Conservation (phyloP, 2,113 vertebrate genomes). For the Cettia cetti region DNA sequence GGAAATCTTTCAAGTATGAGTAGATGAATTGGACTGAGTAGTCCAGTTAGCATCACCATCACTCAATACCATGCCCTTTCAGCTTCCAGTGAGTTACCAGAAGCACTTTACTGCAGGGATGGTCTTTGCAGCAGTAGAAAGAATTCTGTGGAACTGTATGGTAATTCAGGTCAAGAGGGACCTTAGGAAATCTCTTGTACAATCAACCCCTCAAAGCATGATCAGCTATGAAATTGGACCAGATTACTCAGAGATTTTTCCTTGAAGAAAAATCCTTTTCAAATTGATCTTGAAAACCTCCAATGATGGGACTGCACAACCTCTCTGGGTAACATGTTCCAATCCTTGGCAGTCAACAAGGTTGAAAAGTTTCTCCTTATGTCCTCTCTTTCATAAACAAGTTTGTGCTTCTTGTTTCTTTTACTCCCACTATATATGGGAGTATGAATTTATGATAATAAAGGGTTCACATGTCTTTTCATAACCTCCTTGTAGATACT, state of each 20-base stretch:
- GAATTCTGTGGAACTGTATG: neutral
- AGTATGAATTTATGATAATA: no score
- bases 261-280: neutral
- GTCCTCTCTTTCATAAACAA: neutral
- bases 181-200: neutral
- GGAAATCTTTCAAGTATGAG: neutral
- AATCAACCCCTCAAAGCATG: rapidly evolving
- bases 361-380: neutral
- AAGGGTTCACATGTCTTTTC: neutral
- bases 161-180: neutral
- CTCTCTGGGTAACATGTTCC: neutral
- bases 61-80: neutral
- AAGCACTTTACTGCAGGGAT: neutral
- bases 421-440: rapidly evolving
- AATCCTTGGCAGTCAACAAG: neutral
- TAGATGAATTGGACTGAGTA: neutral
- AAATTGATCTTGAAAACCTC: neutral
- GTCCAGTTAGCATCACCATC: neutral
- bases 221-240: neutral
- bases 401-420: neutral
- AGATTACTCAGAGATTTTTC: neutral
- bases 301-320: neutral
- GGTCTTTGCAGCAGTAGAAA: neutral
- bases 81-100: neutral
- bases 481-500: neutral